phyloP scores from a whole-genome alignment of 2,888 invertebrate genomes.

The Aphidoletes aphidimyza region DNA sequence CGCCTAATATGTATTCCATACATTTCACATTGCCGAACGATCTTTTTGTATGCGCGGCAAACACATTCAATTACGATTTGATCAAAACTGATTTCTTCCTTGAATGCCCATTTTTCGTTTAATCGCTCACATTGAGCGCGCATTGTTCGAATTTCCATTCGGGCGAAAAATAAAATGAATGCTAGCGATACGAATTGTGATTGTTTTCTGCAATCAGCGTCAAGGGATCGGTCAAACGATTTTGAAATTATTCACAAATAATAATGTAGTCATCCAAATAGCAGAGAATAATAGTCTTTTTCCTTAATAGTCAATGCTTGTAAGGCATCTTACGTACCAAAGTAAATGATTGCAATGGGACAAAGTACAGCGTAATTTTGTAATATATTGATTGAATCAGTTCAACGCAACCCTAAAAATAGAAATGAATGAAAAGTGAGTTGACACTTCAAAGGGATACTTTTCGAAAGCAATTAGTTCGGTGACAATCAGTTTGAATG shows the following conservation, averaged over 20 bases:
- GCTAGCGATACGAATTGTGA: constrained; percentile 26
- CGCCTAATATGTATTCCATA: background rate
- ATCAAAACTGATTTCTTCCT: constrained; percentile 31
- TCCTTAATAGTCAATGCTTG: background rate
- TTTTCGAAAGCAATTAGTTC: constrained; percentile 6
- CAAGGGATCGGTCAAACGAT: constrained; percentile 50
- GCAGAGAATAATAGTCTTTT: background rate
- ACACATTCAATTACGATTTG: constrained; percentile 34
- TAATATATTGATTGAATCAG: background rate
- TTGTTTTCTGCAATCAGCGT: constrained; percentile 20
- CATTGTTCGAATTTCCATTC: background rate
- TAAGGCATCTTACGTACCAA: no score
- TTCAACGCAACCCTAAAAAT: background rate
- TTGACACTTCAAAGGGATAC: background rate
- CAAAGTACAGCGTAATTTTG: background rate
- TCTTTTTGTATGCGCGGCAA: background rate
- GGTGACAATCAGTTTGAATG: background rate
- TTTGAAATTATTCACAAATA: constrained; percentile 43
- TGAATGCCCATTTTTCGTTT: background rate
- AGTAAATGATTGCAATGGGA: no score
- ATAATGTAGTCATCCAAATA: background rate
- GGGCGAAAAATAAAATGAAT: constrained; percentile 14
- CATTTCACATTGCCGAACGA: background rate
- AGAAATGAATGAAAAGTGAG: background rate
- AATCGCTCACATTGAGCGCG: background rate